Conservation (phyloP, 1,140 invertebrate genomes). For the Trialeurodes vaporariorum region DNA sequence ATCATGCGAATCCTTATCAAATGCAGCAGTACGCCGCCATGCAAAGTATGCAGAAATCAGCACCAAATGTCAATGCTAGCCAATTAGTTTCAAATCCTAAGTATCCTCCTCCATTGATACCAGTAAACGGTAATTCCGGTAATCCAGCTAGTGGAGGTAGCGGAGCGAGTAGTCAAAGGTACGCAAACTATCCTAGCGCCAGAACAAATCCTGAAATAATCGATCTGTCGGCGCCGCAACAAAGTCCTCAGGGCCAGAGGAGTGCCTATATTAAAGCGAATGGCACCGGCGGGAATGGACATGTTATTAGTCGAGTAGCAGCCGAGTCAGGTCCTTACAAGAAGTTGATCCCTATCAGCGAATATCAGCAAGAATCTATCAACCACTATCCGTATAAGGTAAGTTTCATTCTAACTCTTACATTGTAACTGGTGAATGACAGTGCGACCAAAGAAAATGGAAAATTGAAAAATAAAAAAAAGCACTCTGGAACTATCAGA, state of each 20-base stretch:
- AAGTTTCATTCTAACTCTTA: too few species aligned
- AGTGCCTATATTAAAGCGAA: not conserved
- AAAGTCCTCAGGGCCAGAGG: not conserved
- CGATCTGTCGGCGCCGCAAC: not conserved
- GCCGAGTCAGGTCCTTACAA: not conserved
- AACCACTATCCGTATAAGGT: not conserved
- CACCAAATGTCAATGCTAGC: not conserved
- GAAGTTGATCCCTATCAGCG: not conserved
- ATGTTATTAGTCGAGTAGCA: not conserved
- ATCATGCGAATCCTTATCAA: too few species aligned
- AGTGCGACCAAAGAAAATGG: too few species aligned
- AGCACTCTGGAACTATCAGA: too few species aligned
- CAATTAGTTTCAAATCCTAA: not conserved
- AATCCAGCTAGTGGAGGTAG: not conserved
- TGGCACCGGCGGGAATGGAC: not conserved
- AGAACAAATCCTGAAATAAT: not conserved
- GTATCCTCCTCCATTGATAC: not conserved
- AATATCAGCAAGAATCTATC: not conserved
- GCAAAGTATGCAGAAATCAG: not conserved
- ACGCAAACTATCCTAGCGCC: not conserved
- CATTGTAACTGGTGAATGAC: too few species aligned
- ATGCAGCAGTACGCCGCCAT: not conserved
- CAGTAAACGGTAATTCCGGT: not conserved
- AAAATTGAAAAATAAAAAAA: too few species aligned
- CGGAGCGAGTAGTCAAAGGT: not conserved